Base-by-base conservation (phyloP, 2,797 vertebrate species). In the Carapus acus region DNA sequence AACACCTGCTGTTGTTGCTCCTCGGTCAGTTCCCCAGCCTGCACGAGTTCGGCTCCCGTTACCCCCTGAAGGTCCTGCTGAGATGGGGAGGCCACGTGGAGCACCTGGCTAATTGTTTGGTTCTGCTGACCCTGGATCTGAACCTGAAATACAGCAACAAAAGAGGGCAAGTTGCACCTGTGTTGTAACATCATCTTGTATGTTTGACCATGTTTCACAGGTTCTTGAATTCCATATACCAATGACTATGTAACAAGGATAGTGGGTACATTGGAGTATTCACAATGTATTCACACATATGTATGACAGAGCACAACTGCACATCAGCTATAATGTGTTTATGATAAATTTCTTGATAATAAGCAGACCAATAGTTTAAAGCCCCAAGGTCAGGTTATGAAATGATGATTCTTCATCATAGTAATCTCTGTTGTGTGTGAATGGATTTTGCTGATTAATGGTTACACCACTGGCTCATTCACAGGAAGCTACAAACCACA, bases 1-100 rank as follows among this genome's bases (percentile, higher is more conserved):
- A 50, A 49, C 72, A 90, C 89, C 85, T 98, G 95, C 77, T 97
- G 94, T 62, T 98, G 95, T 49, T 98, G 96, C 36, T 98, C 94
- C 66, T 98, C 96, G 36, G 93, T 94, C 24, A 99, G 92, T 66
- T 97, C 94, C 0, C 92, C 91, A 0, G 94, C 94, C 61, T 97
- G 95, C 67, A 98, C 88, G 62, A 97, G 89, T 67, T 96, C 94
- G 23, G 85, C 71, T 58, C 83, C 75, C 8, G 85, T 75, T 69
- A 96, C 88, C 15, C 91, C 94, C 67, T 97, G 94, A 49, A 98
- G 85, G 29, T 91, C 90, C 44, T 90, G 88, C 38, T 90, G 96
- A 0, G 91, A 92, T 0, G 93, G 90, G 51, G 91, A 92, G n/a
- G 90, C 87, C 67, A 91, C 91, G 76, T 97, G 95, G 50, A 98